phyloP scores from a whole-genome alignment of 2,797 vertebrate species.

The Spea hammondii region DNA sequence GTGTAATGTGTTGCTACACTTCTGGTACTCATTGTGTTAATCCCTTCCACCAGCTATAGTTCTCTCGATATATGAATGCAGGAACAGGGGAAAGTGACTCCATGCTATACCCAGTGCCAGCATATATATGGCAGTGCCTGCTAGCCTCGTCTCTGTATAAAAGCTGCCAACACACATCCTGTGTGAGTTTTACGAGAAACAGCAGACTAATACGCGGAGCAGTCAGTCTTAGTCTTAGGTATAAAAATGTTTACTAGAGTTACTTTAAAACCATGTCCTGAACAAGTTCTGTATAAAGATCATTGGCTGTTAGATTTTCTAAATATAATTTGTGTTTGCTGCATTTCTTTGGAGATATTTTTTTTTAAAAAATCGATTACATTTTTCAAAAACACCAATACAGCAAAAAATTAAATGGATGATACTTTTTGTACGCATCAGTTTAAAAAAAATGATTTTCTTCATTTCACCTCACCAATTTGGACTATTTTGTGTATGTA shows the following conservation, averaged over 20 bases:
- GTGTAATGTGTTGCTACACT: background rate
- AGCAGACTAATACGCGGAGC: slow-evolving; percentile 3
- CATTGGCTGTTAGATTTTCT: too few relatives aligned
- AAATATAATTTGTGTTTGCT: too few relatives aligned
- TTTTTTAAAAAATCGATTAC: too few relatives aligned
- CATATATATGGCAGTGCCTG: slow-evolving; percentile 7
- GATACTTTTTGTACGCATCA: too few relatives aligned
- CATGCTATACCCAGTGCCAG: slow-evolving; percentile 1
- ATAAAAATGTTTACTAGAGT: background rate
- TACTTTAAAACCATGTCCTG: background rate
- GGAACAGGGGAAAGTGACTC: slow-evolving; percentile 22
- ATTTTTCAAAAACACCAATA: too few relatives aligned
- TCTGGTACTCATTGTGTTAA: background rate
- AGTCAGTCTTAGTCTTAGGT: background rate
- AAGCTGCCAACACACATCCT: slow-evolving; percentile 33
- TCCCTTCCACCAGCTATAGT: background rate
- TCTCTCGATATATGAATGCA: background rate
- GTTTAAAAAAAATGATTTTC: too few relatives aligned
- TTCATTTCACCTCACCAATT: too few relatives aligned
- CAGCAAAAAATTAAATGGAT: too few relatives aligned
- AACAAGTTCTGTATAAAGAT: too few relatives aligned
- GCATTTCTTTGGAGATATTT: too few relatives aligned
- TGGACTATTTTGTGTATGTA: too few relatives aligned
- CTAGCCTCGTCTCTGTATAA: slow-evolving; percentile 4
- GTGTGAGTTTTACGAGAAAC: slow-evolving; percentile 31